These are phyloP conservation scores for Cyphomyrmex costatus DNA, from an alignment of 1,140 invertebrate genomes.

Conservation along the genomic window DNA sequence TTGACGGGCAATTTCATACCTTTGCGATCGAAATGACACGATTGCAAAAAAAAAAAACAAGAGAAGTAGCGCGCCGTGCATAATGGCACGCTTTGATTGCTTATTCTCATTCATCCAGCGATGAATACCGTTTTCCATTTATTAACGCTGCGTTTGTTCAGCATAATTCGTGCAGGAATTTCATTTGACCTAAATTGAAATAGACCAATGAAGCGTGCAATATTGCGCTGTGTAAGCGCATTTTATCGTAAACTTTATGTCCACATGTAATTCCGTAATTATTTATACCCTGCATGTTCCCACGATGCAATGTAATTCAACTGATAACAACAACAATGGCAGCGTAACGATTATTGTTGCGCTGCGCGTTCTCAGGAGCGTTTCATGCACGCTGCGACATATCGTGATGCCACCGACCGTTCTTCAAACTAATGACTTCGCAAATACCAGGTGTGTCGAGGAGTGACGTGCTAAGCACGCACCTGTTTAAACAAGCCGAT, in stretches of 20 bases:
- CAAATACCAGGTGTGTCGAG: conserved; percentile 48
- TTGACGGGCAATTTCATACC: conserved; percentile 21
- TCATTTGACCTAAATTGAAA: conserved; percentile 45
- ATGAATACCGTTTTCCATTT: conserved; percentile 45
- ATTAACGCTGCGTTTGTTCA: conserved; percentile 39
- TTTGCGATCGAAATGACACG: background rate
- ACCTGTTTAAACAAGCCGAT: conserved; percentile 62
- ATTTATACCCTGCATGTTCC: background rate
- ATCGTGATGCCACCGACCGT: conserved; percentile 5
- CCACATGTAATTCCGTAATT: conserved; percentile 23
- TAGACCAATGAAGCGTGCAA: conserved; percentile 21
- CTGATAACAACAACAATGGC: conserved; percentile 18
- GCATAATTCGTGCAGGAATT: conserved; percentile 36
- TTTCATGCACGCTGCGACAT: conserved; percentile 1
- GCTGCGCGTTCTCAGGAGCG: background rate
- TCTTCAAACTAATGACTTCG: conserved; percentile 48
- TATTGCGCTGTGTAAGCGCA: background rate
- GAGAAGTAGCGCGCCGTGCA: background rate
- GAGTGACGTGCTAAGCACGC: conserved; percentile 18
- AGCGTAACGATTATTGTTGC: conserved; percentile 31
- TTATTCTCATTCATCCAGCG: conserved; percentile 28
- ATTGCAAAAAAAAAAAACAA: background rate
- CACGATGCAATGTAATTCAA: background rate
- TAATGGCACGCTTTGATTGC: conserved; percentile 40
- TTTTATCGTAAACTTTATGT: conserved; percentile 45